Conservation (phyloP, 2,113 vertebrate species). For the Centropus unirufus region DNA sequence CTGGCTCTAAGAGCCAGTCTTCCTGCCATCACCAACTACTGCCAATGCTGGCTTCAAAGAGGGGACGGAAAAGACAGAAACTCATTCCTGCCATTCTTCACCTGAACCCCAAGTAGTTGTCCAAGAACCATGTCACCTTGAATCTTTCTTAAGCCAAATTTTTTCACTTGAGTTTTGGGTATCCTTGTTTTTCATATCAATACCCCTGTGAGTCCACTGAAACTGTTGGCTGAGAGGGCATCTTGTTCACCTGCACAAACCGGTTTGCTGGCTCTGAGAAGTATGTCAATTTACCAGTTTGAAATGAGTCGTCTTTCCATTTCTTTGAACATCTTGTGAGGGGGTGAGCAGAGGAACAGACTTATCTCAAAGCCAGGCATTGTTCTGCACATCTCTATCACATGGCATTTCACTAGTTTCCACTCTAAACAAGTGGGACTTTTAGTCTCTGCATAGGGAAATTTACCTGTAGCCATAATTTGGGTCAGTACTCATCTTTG, state of each 20-base stretch:
- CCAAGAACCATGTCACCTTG: neutral
- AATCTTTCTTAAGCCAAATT: neutral
- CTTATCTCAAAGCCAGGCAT: slow-evolving; percentile 49
- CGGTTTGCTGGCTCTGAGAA: slow-evolving; percentile 17
- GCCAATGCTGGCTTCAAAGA: neutral
- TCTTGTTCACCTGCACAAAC: slow-evolving; percentile 46
- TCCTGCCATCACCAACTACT: neutral
- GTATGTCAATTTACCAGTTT: slow-evolving; percentile 29
- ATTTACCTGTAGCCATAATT: slow-evolving; percentile 37
- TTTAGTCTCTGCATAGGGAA: slow-evolving; percentile 24
- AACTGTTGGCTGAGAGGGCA: neutral
- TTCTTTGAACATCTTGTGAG: slow-evolving; percentile 70
- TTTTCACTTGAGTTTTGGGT: neutral
- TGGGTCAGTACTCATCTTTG: slow-evolving; percentile 21
- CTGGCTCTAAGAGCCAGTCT: neutral
- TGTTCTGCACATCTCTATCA: slow-evolving; percentile 13
- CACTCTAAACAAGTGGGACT: slow-evolving; percentile 28
- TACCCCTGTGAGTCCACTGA: neutral
- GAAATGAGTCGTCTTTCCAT: slow-evolving; percentile 69
- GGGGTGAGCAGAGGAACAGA: slow-evolving; percentile 52
- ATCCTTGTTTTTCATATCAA: neutral
- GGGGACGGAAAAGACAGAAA: neutral
- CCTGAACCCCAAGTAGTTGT: neutral
- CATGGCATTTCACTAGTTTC: neutral
- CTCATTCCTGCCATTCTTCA: neutral